Conservation (phyloP, 2,797 vertebrate species). For the Eleutherodactylus coqui region DNA sequence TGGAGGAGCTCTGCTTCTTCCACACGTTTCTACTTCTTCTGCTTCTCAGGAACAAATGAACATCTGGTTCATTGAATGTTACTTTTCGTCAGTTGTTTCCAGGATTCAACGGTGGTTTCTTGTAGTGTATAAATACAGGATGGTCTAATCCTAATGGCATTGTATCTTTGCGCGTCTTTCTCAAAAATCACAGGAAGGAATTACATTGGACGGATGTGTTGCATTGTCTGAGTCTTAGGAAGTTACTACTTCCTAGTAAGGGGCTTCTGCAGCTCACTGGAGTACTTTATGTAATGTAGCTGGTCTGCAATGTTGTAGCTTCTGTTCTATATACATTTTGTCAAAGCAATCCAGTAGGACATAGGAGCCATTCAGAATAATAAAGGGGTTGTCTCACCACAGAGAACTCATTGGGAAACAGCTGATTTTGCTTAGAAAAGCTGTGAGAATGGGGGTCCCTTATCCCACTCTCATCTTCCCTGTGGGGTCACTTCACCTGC, state of each 20-base stretch:
- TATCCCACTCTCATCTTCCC: too few relatives aligned
- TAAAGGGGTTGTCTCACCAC: too few relatives aligned
- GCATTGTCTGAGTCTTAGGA: conserved; percentile 26
- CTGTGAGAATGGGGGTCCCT: too few relatives aligned
- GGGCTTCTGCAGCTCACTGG: neutral
- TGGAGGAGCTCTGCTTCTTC: neutral
- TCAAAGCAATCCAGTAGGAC: neutral
- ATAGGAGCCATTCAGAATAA: neutral
- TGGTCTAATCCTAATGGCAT: conserved; percentile 1
- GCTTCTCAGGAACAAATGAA: neutral
- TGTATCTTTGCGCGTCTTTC: conserved; percentile 28
- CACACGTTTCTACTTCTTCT: neutral
- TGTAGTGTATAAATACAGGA: neutral
- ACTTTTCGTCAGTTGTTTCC: neutral
- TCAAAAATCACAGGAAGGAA: conserved; percentile 30
- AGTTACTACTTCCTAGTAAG: conserved; percentile 23
- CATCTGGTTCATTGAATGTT: conserved; percentile 20
- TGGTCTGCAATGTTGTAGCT: neutral
- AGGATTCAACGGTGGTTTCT: neutral
- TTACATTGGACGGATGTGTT: conserved; percentile 38
- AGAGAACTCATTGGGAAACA: too few relatives aligned
- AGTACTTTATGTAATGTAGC: neutral
- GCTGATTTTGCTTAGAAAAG: too few relatives aligned
- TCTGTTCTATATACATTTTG: neutral
- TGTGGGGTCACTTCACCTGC: too few relatives aligned